These are phyloP conservation scores for Ctena decussata DNA, from an alignment of 2,888 invertebrate species.

Conservation along the genomic window DNA sequence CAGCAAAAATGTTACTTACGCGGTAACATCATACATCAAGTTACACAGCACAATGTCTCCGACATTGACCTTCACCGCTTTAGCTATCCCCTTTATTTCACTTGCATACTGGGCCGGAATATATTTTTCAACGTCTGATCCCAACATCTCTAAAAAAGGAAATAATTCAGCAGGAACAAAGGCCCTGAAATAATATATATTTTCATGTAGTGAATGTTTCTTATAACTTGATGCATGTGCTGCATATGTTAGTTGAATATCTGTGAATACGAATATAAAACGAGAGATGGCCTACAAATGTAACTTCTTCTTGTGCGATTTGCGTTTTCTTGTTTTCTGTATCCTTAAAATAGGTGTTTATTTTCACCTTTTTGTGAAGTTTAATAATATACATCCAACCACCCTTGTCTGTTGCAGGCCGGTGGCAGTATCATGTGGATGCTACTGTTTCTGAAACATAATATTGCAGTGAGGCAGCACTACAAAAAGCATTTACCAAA, in stretches of 20 bases:
- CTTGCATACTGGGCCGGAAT: slow-evolving; percentile 69
- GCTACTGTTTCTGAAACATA: too few species aligned
- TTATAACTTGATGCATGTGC: neutral
- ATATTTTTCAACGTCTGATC: slow-evolving; percentile 66
- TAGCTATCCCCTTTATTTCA: slow-evolving; percentile 76
- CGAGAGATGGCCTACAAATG: too few species aligned
- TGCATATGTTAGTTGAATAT: neutral
- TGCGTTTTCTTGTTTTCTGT: too few species aligned
- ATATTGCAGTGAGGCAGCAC: too few species aligned
- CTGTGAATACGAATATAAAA: neutral
- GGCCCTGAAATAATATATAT: slow-evolving; percentile 43
- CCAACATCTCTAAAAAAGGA: slow-evolving; percentile 66
- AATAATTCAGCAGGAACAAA: slow-evolving; percentile 61
- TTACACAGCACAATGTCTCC: slow-evolving; percentile 73
- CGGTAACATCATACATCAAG: slow-evolving; percentile 75
- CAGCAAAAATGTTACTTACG: slow-evolving; percentile 67
- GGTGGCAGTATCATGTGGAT: too few species aligned
- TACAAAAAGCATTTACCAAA: too few species aligned
- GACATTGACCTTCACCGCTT: slow-evolving; percentile 61
- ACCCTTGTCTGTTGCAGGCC: too few species aligned
- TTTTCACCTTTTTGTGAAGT: too few species aligned
- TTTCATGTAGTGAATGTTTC: neutral
- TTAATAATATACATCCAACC: too few species aligned
- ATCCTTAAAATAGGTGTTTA: too few species aligned
- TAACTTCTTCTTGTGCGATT: too few species aligned